Conservation (phyloP, 2,888 invertebrate species). For the Desoria tigrina region DNA sequence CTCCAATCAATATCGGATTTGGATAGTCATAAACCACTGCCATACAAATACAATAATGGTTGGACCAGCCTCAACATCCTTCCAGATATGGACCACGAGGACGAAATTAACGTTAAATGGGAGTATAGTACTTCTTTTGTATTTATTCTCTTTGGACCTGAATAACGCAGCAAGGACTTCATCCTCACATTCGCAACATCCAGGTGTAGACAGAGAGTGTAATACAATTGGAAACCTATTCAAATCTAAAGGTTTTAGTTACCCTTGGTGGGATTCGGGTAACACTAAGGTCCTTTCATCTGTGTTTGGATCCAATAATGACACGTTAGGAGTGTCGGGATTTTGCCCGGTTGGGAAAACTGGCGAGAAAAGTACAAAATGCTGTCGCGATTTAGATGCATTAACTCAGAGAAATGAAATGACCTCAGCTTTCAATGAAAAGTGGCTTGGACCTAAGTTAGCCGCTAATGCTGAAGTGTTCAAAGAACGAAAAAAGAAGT, state of each 20-base stretch:
- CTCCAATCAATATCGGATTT: no score
- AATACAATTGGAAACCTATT: constrained; percentile 44
- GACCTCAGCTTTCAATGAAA: constrained; percentile 39
- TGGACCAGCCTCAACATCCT: no score
- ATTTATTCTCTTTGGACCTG: no score
- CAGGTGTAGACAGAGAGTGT: constrained; percentile 43
- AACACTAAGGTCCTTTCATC: background rate
- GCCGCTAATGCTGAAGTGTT: constrained; percentile 42
- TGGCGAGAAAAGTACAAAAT: constrained; percentile 39
- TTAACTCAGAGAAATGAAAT: constrained; percentile 38
- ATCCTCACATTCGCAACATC: background rate
- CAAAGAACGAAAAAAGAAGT: constrained; percentile 49
- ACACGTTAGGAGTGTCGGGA: background rate
- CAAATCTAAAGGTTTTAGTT: constrained; percentile 48
- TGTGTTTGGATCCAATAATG: constrained; percentile 8
- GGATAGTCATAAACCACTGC: no score
- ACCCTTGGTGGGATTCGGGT: constrained; percentile 49
- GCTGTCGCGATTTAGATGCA: constrained; percentile 48
- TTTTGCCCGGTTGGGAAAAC: constrained; percentile 35
- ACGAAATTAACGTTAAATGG: no score
- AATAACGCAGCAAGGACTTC: no score
- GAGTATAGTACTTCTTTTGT: no score
- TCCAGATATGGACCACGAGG: no score
- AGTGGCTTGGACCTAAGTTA: constrained; percentile 52
- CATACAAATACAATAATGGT: no score